Conservation (phyloP, 2,797 vertebrate genomes). For the Falco naumanni region DNA sequence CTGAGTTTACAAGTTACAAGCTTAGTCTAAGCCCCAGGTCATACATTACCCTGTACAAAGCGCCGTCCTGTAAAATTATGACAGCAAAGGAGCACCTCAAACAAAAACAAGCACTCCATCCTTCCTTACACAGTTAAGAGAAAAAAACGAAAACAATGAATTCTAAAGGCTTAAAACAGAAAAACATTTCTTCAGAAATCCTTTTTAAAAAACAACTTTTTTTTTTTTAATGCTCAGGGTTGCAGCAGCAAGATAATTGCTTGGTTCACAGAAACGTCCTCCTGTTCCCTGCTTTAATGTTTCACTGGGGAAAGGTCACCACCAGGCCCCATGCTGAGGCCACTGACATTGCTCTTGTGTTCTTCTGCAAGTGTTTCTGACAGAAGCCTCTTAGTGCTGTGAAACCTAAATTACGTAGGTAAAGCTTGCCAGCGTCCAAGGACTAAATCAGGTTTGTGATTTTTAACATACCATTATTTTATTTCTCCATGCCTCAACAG, state of each 20-base stretch:
- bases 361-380: background rate
- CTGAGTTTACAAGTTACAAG: background rate
- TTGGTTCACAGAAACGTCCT: background rate
- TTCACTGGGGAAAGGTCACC: background rate
- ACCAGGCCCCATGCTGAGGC: background rate
- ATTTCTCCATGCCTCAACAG: background rate
- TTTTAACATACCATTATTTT: background rate
- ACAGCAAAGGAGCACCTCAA: background rate
- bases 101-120: background rate
- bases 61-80: background rate
- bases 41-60: background rate
- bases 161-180: background rate
- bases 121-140: fast-evolving
- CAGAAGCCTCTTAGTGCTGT: background rate
- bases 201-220: background rate
- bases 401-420: background rate
- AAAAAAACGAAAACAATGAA: background rate
- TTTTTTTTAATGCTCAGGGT: background rate
- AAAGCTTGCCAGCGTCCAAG: background rate
- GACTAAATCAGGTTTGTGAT: background rate
- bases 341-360: background rate
- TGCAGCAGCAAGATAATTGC: background rate
- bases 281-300: background rate
- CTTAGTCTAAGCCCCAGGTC: background rate
- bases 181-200: background rate